Conservation (phyloP, 35 echinoderm and acorn worm genomes). For the Ophiothrix spiculata region DNA sequence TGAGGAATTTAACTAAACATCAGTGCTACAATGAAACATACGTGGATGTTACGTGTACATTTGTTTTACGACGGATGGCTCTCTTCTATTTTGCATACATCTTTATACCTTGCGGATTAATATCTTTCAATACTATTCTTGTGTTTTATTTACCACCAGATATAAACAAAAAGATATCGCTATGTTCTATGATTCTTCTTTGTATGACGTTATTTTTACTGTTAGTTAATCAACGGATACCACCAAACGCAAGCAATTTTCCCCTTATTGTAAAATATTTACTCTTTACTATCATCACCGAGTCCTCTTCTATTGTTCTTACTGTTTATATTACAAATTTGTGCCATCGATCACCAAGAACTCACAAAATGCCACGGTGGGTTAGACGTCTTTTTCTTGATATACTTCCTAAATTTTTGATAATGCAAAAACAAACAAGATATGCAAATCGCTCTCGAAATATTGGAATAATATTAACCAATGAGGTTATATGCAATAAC, state of each 20-base stretch:
- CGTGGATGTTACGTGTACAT: slow-evolving; percentile 86
- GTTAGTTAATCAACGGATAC: slow-evolving; percentile 81
- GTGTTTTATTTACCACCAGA: slow-evolving; percentile 96
- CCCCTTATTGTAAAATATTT: slow-evolving; percentile 95
- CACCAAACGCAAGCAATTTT: slow-evolving; percentile 72
- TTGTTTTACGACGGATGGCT: slow-evolving; percentile 73
- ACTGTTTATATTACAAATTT: slow-evolving; percentile 85
- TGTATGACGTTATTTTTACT: slow-evolving; percentile 92
- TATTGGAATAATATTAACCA: slow-evolving; percentile 53
- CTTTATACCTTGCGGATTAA: slow-evolving; percentile 85
- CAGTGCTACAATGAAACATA: slow-evolving; percentile 69
- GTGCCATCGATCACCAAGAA: slow-evolving; percentile 63
- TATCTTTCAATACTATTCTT: slow-evolving; percentile 89
- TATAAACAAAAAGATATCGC: slow-evolving; percentile 91
- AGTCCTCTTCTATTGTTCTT: slow-evolving; percentile 76
- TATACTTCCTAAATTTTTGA: slow-evolving; percentile 69
- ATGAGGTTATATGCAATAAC: slow-evolving; percentile 34
- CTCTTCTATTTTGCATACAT: slow-evolving; percentile 91
- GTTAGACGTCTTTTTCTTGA: slow-evolving; percentile 67
- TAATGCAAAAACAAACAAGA: slow-evolving; percentile 61
- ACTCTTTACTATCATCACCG: slow-evolving; percentile 77
- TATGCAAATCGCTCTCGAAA: slow-evolving; percentile 42
- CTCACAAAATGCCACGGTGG: slow-evolving; percentile 84
- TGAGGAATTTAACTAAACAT: slow-evolving; percentile 45
- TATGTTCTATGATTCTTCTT: slow-evolving; percentile 85